phyloP scores from a whole-genome alignment of 2,113 vertebrate species.

The Ptilonorhynchus violaceus region DNA sequence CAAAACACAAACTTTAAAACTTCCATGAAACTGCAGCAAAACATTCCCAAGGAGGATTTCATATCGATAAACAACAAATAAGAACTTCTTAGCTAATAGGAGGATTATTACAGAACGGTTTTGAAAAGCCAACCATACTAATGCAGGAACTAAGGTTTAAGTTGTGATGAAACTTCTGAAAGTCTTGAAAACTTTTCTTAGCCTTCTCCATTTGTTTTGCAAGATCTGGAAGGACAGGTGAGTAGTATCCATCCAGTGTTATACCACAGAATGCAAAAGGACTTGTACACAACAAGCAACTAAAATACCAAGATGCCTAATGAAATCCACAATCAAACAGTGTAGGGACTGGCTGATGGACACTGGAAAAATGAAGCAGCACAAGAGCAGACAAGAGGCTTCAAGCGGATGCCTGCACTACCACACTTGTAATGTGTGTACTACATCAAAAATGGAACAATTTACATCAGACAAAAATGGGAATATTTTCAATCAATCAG shows the following conservation, averaged over 20 bases:
- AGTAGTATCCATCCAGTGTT: background rate
- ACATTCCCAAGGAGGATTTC: background rate
- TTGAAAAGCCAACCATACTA: background rate
- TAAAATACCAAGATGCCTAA: background rate
- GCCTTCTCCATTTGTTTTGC: background rate
- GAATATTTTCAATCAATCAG: background rate
- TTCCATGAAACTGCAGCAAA: background rate
- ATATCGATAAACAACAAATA: background rate
- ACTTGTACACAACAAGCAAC: background rate
- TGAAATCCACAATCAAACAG: background rate
- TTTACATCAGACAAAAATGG: background rate
- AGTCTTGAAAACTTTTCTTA: background rate
- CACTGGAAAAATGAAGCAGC: background rate
- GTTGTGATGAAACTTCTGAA: background rate
- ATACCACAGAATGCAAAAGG: background rate
- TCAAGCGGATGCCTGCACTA: background rate
- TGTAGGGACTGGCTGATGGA: background rate
- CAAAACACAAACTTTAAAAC: background rate
- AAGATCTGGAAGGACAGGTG: background rate
- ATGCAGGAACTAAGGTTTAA: background rate
- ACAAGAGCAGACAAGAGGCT: background rate
- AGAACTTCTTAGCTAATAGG: background rate
- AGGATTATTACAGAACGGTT: background rate
- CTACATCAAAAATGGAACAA: background rate
- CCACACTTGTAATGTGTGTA: background rate